Base-by-base conservation (phyloP, 2,888 invertebrate species). In the Oegoconia quadripuncta region DNA sequence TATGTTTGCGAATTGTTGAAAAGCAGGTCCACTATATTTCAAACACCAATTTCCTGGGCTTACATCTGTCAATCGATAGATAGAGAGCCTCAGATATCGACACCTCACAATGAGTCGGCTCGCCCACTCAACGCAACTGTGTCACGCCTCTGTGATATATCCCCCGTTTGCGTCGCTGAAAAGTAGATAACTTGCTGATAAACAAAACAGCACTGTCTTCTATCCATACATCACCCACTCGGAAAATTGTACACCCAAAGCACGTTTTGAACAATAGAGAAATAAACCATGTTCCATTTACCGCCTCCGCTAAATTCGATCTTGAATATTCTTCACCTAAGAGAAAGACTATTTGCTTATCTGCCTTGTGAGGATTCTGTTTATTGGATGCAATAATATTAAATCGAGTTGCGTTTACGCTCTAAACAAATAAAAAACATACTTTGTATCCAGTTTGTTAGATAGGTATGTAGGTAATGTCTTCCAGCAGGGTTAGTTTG, bases 181-280 rank as follows among this genome's bases (percentile, higher is more conserved):
- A 67, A 58, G 58, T 71, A 61, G 72, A 77, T 73, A 72, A 63
- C 61, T 63, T 60, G 48, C 61, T 58, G 60, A 52, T 55, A 44
- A 51, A 48, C 41, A 41, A 46, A 48, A 54, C 45, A 42, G 30
- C 42, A 34, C 37, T 41, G 47, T 37, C 41, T 33, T 30, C 45
- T 35, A 26, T 30, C 39, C 34, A 38, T 38, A 37, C 31, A 34
- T 42, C 34, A 42, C 37, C 34, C 28, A 41, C 48, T 34, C 51
- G 55, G 56, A 58, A 69, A 67, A 71, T 55, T 50, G 42, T 53
- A 56, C 55, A 60, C 64, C 72, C 69, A 68, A 73, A 73, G 57
- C 72, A 64, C 60, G 57, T 62, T 64, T 55, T 44, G 61, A 70
- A 83, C 82, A 83, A 81, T 81, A 75, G 78, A 66, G 65, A 74